Conservation (phyloP, 2,888 invertebrate species). For the Teleogryllus oceanicus region DNA sequence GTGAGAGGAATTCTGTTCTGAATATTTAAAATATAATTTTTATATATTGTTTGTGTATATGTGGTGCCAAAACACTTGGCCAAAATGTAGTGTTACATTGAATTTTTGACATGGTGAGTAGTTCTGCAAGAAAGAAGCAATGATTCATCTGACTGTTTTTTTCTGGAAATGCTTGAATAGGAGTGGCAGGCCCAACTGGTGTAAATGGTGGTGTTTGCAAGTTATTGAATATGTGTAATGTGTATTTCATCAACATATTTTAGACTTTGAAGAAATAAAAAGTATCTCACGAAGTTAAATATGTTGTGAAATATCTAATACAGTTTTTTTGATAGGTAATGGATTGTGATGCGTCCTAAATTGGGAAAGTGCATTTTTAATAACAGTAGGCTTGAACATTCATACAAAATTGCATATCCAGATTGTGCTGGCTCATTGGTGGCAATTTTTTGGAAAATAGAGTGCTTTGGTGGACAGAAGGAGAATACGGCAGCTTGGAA, state of each 20-base stretch:
- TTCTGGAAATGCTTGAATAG: not conserved
- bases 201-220: too few relatives aligned
- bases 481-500: not conserved
- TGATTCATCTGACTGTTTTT: not conserved
- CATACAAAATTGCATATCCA: not conserved
- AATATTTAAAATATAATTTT: constrained; percentile 18
- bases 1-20: not conserved
- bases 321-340: too few relatives aligned
- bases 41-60: constrained; percentile 3
- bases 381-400: not conserved
- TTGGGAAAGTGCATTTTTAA: too few relatives aligned
- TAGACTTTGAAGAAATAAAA: too few relatives aligned
- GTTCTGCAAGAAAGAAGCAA: not conserved
- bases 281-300: too few relatives aligned
- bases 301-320: too few relatives aligned
- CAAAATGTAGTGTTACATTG: not conserved
- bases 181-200: too few relatives aligned
- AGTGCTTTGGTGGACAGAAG: not conserved
- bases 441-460: not conserved
- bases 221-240: too few relatives aligned
- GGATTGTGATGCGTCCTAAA: too few relatives aligned
- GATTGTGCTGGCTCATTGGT: not conserved
- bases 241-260: too few relatives aligned
- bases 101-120: not conserved
- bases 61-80: constrained; percentile 11